Evolutionary conservation across 2,888 invertebrate species (phyloP).

Genomic region (Lutraria lutraria): DNA sequence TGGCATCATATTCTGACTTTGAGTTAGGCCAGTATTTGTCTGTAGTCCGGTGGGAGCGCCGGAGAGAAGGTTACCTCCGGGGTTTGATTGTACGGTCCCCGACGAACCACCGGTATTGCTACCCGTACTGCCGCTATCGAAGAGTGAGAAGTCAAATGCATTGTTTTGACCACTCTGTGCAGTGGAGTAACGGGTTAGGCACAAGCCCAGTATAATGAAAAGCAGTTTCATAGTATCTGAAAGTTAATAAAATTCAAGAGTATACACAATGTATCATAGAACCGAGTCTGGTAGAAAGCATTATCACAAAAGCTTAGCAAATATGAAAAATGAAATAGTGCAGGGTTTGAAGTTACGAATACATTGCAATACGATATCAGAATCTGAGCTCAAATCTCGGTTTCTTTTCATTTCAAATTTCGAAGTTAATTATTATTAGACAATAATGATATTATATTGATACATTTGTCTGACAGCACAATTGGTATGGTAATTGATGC

Average conservation of each 20-base stretch:
- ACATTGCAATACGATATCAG: too few relatives aligned
- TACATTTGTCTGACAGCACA: too few relatives aligned
- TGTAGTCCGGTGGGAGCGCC: constrained; percentile 33
- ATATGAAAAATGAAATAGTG: too few relatives aligned
- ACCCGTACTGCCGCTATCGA: constrained; percentile 20
- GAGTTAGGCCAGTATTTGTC: background rate
- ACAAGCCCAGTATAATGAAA: constrained; percentile 28
- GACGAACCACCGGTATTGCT: background rate
- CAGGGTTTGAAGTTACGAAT: too few relatives aligned
- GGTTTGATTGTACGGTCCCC: background rate
- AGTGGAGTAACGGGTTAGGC: constrained; percentile 31
- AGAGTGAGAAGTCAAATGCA: constrained; percentile 29
- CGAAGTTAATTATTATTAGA: too few relatives aligned
- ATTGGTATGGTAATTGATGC: too few relatives aligned
- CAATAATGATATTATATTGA: too few relatives aligned
- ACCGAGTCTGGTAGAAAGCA: too few relatives aligned
- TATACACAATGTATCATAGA: background rate
- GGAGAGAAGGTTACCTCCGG: background rate
- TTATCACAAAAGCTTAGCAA: too few relatives aligned
- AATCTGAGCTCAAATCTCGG: too few relatives aligned
- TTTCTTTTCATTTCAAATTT: too few relatives aligned
- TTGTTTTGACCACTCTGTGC: constrained; percentile 11
- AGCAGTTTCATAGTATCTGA: constrained; percentile 35
- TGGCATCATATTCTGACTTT: background rate
- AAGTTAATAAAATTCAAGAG: background rate